A percentile compares a stretch with the other conserved stretches of the same genome.
Evolutionary conservation across 1,140 invertebrate species (phyloP).

Genomic region (Vollenhovia emeryi): DNA sequence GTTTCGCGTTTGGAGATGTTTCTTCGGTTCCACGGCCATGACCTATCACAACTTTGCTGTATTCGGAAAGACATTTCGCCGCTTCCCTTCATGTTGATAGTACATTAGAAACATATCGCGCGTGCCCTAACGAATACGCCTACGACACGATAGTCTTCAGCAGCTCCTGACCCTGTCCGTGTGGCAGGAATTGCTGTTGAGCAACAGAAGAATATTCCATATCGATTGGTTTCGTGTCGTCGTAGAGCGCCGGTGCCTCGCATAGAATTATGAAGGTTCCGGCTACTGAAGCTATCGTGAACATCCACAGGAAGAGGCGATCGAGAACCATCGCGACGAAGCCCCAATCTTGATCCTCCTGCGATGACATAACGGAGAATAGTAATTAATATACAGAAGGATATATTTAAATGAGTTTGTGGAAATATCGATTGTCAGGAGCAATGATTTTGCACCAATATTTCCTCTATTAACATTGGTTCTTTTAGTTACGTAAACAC

Average conservation of each 20-base stretch:
- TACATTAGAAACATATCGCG: constrained; percentile 33
- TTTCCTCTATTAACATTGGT: not conserved
- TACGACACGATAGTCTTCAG: constrained; percentile 50
- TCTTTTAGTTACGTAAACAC: not conserved
- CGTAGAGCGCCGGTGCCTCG: constrained; percentile 96
- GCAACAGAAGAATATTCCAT: constrained; percentile 94
- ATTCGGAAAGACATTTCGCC: constrained; percentile 41
- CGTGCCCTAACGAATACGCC: constrained; percentile 7
- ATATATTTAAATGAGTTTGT: not conserved
- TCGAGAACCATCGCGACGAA: constrained; percentile 99
- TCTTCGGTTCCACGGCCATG: constrained; percentile 17
- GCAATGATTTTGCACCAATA: not conserved
- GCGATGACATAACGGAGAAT: constrained; percentile 36
- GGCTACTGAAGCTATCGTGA: constrained; percentile 95
- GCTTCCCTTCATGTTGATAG: constrained; percentile 7
- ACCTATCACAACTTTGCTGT: constrained; percentile 16
- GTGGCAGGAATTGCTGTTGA: constrained; percentile 90
- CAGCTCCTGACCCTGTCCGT: constrained; percentile 19
- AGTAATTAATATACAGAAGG: not conserved
- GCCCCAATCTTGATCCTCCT: constrained; percentile 99
- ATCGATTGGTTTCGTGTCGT: constrained; percentile 95
- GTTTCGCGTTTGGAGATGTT: not conserved
- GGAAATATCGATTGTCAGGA: not conserved
- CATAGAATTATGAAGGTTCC: constrained; percentile 95
- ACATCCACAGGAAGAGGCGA: constrained; percentile 98